Base-by-base conservation (phyloP, 2,888 invertebrate genomes). In the Euplexia lucipara region DNA sequence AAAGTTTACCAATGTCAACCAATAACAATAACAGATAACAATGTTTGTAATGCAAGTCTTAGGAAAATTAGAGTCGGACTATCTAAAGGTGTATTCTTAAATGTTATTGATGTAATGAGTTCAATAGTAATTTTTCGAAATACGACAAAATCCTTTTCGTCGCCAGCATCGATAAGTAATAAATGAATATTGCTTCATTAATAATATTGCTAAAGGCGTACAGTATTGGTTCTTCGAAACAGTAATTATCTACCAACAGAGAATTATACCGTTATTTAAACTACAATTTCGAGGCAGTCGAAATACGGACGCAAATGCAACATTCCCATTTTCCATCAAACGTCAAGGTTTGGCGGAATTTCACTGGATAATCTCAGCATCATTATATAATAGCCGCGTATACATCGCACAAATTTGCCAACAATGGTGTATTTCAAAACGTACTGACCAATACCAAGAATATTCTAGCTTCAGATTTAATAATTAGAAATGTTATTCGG, bases 401-500 rank as follows among this genome's bases (percentile, higher is more conserved):
- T 44, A 32, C 51, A 20, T 45, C 53, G 30, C 48, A 32, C 18
- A 47, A 51, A 42, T 44, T 56, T 41, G 30, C 34, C 45, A 9
- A 53, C 49, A 63, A 18, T 44, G 16, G 34, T 65, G 45, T 39
- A 78, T 68, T 81, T 67, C 35, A 14, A 64, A 69, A 66, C 47
- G 41, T 45, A 70, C 58, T 20, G 30, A 58, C 52, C 57, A 42
- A 60, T 54, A 57, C 57, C 37, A 67, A 81, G 82, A 72, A 72
- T 62, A 59, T 48, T 45, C 39, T 22, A n/a, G 66, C 58, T 59
- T 62, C 63, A 45, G 45, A 62, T 70, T 62, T 58, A 65, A 78
- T 73, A 63, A 70, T 70, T 70, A 73, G 69, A 72, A 80, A 62
- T 69, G 51, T 42, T 42, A 49, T 62, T 53, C 66, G 51, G 76